Conservation (phyloP, 2,797 vertebrate genomes). For the Perodicticus potto region DNA sequence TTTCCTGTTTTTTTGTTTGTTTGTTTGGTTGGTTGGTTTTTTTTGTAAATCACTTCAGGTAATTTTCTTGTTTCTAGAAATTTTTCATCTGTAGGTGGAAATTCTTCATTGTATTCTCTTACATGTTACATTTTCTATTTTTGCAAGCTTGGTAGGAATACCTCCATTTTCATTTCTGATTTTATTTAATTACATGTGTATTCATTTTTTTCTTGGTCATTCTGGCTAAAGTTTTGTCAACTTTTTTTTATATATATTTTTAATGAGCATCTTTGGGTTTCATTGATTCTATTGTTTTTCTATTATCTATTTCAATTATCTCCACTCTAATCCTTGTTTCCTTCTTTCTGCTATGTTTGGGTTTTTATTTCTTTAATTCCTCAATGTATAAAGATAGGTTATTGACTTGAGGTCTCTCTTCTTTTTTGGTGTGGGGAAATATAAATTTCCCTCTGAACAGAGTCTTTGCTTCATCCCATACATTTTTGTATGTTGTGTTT, state of each 20-base stretch:
- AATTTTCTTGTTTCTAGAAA: neutral
- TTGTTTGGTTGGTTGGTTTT: neutral
- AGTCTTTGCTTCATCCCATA: neutral
- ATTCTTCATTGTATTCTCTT: neutral
- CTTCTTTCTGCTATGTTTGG: neutral
- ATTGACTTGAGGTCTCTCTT: neutral
- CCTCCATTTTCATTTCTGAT: neutral
- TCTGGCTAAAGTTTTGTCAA: neutral
- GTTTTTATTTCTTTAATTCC: neutral
- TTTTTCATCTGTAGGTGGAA: neutral
- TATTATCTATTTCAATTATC: neutral
- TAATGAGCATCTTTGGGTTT: neutral
- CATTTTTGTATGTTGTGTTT: neutral
- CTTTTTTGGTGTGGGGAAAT: neutral
- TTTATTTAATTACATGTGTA: neutral
- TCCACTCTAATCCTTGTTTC: neutral
- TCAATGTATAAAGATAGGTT: neutral
- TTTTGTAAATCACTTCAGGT: neutral
- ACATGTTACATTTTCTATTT: neutral
- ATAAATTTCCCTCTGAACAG: neutral
- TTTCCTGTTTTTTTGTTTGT: conserved; percentile 3
- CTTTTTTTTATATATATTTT: neutral
- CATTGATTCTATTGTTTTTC: neutral
- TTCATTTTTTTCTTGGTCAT: neutral
- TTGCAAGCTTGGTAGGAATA: neutral